Percentiles rank a stretch among this genome's conserved stretches.
phyloP scores from a whole-genome alignment of 2,113 vertebrate species.

The Sapayoa aenigma region DNA sequence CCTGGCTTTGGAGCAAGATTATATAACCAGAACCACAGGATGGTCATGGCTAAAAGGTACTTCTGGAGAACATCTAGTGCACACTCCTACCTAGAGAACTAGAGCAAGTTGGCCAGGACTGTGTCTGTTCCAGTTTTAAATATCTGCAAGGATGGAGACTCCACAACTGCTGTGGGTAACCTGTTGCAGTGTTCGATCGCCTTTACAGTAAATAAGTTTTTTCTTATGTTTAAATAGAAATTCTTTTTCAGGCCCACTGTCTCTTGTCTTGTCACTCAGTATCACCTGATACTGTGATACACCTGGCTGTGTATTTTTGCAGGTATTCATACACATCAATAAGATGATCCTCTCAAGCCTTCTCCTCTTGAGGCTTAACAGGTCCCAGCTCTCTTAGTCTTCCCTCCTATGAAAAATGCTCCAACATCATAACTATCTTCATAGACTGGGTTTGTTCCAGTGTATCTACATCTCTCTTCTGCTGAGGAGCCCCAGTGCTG shows the following conservation, averaged over 20 bases:
- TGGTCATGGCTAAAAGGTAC: not conserved
- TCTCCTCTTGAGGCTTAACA: not conserved
- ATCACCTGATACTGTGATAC: not conserved
- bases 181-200: not conserved
- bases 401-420: not conserved
- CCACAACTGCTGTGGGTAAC: not conserved
- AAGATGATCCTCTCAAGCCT: not conserved
- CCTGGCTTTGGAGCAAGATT: not conserved
- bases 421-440: not conserved
- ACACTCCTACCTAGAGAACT: not conserved
- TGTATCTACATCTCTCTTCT: not conserved
- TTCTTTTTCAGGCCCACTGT: not conserved
- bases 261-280: not conserved
- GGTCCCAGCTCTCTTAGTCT: not conserved
- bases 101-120: not conserved
- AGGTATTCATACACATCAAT: accelerated
- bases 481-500: not conserved
- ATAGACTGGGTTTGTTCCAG: not conserved
- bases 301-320: not conserved
- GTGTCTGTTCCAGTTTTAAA: not conserved
- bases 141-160: not conserved
- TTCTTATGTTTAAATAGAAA: not conserved
- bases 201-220: not conserved
- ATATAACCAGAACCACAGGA: not conserved
- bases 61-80: not conserved